Conservation (phyloP, 2,888 invertebrate genomes). For the Argyra leucocephala region DNA sequence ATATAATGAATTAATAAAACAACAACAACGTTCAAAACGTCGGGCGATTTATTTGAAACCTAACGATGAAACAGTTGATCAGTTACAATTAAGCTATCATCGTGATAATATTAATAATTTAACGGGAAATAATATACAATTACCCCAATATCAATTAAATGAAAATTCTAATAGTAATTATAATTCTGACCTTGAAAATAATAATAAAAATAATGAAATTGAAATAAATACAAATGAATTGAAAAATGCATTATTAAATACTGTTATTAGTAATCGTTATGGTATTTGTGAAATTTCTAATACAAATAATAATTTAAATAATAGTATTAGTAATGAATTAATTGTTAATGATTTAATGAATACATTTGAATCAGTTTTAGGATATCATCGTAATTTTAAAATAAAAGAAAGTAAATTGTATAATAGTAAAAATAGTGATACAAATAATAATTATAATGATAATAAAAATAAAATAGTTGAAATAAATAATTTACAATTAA, state of each 20-base stretch:
- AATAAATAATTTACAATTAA: conserved; percentile 1
- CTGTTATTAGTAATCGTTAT: not conserved
- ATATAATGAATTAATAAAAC: conserved; percentile 5
- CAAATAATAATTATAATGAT: not conserved
- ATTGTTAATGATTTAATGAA: conserved; percentile 36
- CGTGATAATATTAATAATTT: not conserved
- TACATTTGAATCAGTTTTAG: conserved; percentile 28
- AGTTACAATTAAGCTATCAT: not conserved
- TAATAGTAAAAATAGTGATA: not conserved
- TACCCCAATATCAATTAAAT: not conserved
- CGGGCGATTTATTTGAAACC: conserved; percentile 30
- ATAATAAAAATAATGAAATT: not conserved
- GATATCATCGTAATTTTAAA: conserved; percentile 25
- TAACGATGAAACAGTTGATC: conserved; percentile 21
- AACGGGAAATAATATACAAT: not conserved
- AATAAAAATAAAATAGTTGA: not conserved
- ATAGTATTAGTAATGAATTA: conserved; percentile 33
- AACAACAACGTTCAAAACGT: conserved; percentile 23
- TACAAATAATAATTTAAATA: conserved; percentile 32
- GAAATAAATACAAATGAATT: not conserved
- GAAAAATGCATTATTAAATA: not conserved
- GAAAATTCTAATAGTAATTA: too few species aligned
- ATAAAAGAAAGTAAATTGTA: not conserved
- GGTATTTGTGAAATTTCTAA: not conserved
- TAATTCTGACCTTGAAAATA: not conserved